Percentiles rank a stretch among this genome's conserved stretches.
Conservation (phyloP, 2,113 vertebrate genomes). For the Mormyrus lacerda region DNA sequence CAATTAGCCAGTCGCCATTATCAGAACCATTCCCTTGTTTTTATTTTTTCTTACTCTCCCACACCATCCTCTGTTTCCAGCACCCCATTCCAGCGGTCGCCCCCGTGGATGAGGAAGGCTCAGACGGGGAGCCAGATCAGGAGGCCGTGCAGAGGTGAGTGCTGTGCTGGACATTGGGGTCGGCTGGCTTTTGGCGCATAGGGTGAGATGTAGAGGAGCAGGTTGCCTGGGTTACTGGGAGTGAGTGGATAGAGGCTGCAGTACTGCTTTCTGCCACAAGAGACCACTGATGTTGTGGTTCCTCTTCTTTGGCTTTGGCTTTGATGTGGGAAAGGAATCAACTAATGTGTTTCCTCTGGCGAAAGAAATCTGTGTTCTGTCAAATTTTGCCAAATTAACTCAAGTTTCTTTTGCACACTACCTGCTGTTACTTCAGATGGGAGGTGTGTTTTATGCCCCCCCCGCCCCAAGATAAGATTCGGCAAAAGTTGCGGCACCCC, state of each 20-base stretch:
- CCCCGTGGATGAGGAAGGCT: slow-evolving; percentile 95
- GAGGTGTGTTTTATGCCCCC: not conserved
- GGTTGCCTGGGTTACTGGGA: slow-evolving; percentile 57
- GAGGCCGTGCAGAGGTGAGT: slow-evolving; percentile 97
- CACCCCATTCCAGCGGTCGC: slow-evolving; percentile 86
- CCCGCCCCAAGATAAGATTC: not conserved
- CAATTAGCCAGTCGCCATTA: not conserved
- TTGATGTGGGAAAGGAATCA: slow-evolving; percentile 19
- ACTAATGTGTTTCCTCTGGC: slow-evolving; percentile 8
- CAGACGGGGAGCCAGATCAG: slow-evolving; percentile 91
- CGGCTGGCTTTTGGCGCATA: slow-evolving; percentile 37
- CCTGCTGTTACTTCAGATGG: not conserved
- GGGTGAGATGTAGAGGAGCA: slow-evolving; percentile 7
- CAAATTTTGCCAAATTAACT: slow-evolving; percentile 19
- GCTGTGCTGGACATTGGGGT: slow-evolving; percentile 15
- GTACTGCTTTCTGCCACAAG: slow-evolving; percentile 56
- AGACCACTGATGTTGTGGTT: slow-evolving; percentile 47
- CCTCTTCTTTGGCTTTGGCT: slow-evolving; percentile 24
- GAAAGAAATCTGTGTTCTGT: slow-evolving; percentile 8
- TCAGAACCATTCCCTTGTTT: not conserved
- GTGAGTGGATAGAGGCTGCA: slow-evolving; percentile 52
- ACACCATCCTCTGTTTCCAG: slow-evolving; percentile 38
- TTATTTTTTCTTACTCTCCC: not conserved
- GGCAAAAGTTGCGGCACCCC: slow-evolving; percentile 3
- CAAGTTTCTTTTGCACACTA: slow-evolving; percentile 14